phyloP scores from a whole-genome alignment of 2,797 vertebrate species.

The Gorsachius magnificus region DNA sequence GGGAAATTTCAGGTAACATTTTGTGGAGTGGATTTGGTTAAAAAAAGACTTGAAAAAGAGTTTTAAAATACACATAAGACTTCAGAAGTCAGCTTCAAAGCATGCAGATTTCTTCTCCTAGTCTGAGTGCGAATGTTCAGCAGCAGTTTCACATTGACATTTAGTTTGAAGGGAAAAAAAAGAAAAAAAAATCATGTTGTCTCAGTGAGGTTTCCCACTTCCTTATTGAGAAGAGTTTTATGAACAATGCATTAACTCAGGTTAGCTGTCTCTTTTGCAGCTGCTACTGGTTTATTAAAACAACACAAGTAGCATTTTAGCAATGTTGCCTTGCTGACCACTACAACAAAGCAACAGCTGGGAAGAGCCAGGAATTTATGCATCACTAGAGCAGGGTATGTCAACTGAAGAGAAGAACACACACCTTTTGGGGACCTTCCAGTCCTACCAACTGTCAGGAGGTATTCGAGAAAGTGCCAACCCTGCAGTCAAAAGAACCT shows the following conservation, averaged over 20 bases:
- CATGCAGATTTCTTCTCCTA: not conserved
- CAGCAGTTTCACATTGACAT: conserved; percentile 27
- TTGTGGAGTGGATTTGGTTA: not conserved
- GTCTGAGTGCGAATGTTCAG: not conserved
- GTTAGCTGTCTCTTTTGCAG: not conserved
- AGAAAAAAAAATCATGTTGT: not conserved
- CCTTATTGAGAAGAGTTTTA: conserved; percentile 11
- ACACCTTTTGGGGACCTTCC: not conserved
- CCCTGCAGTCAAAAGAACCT: not conserved
- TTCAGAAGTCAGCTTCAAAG: not conserved
- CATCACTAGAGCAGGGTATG: not conserved
- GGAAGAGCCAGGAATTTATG: not conserved
- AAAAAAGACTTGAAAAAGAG: not conserved
- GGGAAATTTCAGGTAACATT: not conserved
- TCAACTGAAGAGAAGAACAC: not conserved
- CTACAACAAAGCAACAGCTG: not conserved
- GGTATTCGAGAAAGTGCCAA: not conserved
- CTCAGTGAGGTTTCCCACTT: conserved; percentile 55
- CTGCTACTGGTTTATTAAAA: not conserved
- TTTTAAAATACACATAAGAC: not conserved
- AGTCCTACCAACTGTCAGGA: not conserved
- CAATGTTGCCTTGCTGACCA: not conserved
- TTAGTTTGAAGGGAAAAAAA: not conserved
- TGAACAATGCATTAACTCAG: not conserved
- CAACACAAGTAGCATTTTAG: not conserved